phyloP scores from a whole-genome alignment of 2,888 invertebrate genomes.

The Orchesella flavescens region DNA sequence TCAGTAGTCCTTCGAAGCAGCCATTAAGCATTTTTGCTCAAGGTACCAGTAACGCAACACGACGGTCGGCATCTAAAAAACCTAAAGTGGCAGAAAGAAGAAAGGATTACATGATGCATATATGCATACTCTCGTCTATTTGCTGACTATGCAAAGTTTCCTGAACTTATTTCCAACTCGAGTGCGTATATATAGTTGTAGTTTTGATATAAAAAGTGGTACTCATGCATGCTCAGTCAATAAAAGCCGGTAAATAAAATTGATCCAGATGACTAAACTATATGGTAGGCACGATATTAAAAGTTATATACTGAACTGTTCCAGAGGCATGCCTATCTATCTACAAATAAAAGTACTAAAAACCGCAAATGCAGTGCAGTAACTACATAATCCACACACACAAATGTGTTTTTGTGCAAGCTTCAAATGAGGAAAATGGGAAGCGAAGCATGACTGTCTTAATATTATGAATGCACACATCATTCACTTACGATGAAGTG shows the following conservation, averaged over 20 bases:
- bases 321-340: too few species aligned
- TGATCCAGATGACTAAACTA: too few species aligned
- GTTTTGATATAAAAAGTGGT: too few species aligned
- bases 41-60: neutral
- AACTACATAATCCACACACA: neutral
- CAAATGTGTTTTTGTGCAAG: neutral
- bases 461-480: neutral
- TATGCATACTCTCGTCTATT: too few species aligned
- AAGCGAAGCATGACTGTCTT: neutral
- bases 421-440: neutral
- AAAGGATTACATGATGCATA: too few species aligned
- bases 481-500: neutral
- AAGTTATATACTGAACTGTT: too few species aligned
- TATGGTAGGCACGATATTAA: too few species aligned
- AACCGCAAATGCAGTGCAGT: neutral
- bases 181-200: too few species aligned
- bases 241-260: too few species aligned
- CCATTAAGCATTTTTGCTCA: neutral
- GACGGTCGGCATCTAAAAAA: neutral
- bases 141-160: constrained; percentile 9
- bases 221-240: too few species aligned
- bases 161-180: neutral
- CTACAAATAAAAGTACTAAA: too few species aligned
- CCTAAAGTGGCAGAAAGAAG: too few species aligned
- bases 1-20: constrained; percentile 14